Conservation (phyloP, 2,113 vertebrate genomes). For the Mellivora capensis region DNA sequence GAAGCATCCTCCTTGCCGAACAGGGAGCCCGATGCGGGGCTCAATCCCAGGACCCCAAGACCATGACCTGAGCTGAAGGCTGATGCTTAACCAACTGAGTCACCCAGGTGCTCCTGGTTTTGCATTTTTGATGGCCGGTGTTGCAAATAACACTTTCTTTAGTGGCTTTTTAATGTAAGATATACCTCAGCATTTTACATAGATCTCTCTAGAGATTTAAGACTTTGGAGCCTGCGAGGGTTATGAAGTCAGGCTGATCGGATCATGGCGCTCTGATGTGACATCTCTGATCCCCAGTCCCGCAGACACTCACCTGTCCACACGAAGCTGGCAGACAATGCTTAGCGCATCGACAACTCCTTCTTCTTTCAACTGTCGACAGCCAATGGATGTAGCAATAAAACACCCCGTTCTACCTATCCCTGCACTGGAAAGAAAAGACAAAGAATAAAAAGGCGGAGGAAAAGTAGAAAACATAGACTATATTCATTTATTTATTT, state of each 20-base stretch:
- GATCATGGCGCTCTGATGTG: accelerated
- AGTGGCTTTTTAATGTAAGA: background rate
- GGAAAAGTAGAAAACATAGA: background rate
- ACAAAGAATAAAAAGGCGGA: background rate
- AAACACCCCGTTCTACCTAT: slow-evolving; percentile 98
- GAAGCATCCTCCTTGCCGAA: background rate
- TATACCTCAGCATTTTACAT: background rate
- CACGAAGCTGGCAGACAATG: slow-evolving; percentile 93
- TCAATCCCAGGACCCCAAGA: background rate
- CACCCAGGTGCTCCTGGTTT: background rate
- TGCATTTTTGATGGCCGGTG: background rate
- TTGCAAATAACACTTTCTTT: background rate
- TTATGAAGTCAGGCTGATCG: background rate
- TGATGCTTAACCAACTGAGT: background rate
- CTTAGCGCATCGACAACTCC: slow-evolving; percentile 90
- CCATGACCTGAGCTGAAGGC: background rate
- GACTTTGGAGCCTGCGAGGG: background rate
- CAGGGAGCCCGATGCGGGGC: background rate
- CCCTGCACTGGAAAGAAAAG: slow-evolving; percentile 88
- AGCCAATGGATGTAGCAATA: slow-evolving; percentile 94
- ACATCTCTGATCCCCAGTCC: background rate
- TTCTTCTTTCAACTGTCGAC: slow-evolving; percentile 91
- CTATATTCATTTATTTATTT: background rate
- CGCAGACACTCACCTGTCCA: slow-evolving; percentile 89
- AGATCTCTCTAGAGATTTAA: background rate